Evolutionary conservation across 2,797 vertebrate genomes (phyloP).

Genomic region (Gymnothorax javanicus): DNA sequence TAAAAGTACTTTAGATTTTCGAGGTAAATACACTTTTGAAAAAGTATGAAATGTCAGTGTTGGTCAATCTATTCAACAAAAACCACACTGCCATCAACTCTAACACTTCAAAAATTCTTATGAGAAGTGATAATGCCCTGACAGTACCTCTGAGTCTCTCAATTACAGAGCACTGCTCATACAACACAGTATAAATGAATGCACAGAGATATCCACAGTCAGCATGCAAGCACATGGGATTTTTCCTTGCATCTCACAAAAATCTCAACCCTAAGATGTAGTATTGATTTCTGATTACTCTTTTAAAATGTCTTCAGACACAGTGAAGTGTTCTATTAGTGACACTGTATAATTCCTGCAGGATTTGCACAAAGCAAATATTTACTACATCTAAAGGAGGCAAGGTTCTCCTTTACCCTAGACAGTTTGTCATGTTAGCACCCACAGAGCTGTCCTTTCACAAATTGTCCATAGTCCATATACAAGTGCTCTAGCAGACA

Average conservation of each 20-base stretch:
- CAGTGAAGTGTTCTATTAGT: too few species aligned
- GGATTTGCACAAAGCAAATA: too few species aligned
- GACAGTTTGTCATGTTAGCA: too few species aligned
- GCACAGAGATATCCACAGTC: conserved; percentile 46
- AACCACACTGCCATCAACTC: conserved; percentile 41
- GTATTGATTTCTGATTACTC: conserved; percentile 16
- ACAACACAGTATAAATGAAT: conserved; percentile 40
- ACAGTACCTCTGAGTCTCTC: conserved; percentile 37
- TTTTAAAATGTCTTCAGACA: too few species aligned
- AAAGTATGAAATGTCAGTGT: background rate
- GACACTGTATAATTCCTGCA: too few species aligned
- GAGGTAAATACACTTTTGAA: background rate
- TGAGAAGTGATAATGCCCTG: conserved; percentile 30
- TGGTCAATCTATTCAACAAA: conserved; percentile 40
- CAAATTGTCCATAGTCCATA: too few species aligned
- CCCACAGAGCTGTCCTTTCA: too few species aligned
- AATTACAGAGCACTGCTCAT: conserved; percentile 27
- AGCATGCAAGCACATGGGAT: conserved; percentile 62
- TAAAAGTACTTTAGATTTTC: background rate
- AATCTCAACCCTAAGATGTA: conserved; percentile 44
- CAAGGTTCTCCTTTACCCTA: too few species aligned
- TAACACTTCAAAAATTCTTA: conserved; percentile 44
- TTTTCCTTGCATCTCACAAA: conserved; percentile 62
- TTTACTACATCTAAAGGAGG: too few species aligned
- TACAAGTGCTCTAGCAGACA: too few species aligned